Conservation (phyloP, 2,113 vertebrate species). For the Spilogale gracilis region DNA sequence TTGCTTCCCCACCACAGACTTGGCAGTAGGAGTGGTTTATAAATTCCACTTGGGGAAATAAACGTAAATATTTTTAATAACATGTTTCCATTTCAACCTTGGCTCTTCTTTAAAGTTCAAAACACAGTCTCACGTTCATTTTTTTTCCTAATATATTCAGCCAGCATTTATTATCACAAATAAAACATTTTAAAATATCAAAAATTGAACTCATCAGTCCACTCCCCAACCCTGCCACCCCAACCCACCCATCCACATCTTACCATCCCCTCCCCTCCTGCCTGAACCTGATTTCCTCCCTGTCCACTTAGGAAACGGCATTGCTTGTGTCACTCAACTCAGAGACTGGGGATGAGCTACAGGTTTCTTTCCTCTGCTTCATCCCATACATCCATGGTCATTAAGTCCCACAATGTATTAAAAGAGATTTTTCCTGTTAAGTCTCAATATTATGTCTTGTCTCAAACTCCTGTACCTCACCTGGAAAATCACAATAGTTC, state of each 20-base stretch:
- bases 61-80: slow-evolving; percentile 78
- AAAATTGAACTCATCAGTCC: not conserved
- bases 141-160: not conserved
- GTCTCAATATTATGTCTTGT: not conserved
- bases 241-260: no score
- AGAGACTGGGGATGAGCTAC: not conserved
- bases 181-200: slow-evolving; percentile 44
- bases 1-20: slow-evolving; percentile 37
- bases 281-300: not conserved
- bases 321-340: not conserved
- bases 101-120: slow-evolving; percentile 70
- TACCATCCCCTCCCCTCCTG: not conserved
- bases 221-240: not conserved
- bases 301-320: not conserved
- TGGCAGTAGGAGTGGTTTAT: slow-evolving; percentile 44
- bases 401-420: not conserved
- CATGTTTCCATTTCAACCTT: slow-evolving; percentile 56
- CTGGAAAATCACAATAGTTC: not conserved
- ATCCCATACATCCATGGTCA: not conserved
- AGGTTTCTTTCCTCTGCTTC: no score
- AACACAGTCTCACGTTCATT: not conserved
- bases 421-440: not conserved
- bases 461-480: not conserved
- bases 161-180: not conserved
- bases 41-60: slow-evolving; percentile 63